Evolutionary conservation across 2,113 vertebrate genomes (phyloP), one percentile per base, ranked within the genome.

Genomic region (Sander lucioperca): DNA sequence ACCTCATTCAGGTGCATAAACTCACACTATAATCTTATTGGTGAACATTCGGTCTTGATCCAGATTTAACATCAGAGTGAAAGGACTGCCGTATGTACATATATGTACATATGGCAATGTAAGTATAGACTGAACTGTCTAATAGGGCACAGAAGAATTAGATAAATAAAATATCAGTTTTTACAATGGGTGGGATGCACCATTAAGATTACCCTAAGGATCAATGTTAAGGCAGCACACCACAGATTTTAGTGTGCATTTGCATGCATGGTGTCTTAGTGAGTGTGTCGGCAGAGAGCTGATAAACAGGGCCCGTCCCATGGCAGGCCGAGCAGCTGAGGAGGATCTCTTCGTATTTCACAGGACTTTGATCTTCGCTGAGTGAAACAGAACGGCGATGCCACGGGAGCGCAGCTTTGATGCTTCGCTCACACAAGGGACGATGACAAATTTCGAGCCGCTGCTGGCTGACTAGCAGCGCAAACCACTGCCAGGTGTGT

Each of bases 331-430:
- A 80, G 84, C 27, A 33, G 82, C 54, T 15, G 79, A 79, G 80
- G 79, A 83, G 74, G 79, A 89, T 91, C 87, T 80, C 62, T 23
- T 77, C 72, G 53, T 77, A 63, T 91, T 91, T 83, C 72, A 65
- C 50, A 48, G 50, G 36, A 80, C 93, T 94, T 93, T 91, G 93
- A 93, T 94, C 91, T 86, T 61, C 45, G 4, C 71, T 82, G 86
- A 92, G 88, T 51, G 67, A 80, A 86, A 88, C 82, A 56, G 87
- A 89, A 65, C 57, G 69, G 47, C 25, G 70, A 58, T 59, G 78
- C 80, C 77, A 16, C 1, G 56, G 77, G 83, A 83, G 81, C 11
- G 23, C 74, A 53, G 91, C 90, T 88, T 91, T 93, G 90, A 92
- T 90, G 91, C 80, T 83, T 69, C 14, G 27, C 84, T 71, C 82